These are phyloP conservation scores for Listronotus bonariensis DNA, from an alignment of 1,140 invertebrate genomes.

Conservation along the genomic window DNA sequence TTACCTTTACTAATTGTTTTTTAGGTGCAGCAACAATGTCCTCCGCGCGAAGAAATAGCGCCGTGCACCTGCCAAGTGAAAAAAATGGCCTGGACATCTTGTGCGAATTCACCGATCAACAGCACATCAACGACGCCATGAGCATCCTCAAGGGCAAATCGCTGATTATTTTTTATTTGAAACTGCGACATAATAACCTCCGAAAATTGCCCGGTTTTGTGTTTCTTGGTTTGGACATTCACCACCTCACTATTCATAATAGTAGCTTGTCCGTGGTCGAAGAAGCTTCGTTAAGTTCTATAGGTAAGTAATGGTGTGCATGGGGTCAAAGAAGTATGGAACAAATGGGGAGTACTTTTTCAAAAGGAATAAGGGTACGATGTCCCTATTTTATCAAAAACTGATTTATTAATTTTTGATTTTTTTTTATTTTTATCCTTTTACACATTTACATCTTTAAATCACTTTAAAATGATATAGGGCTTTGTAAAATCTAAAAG, in stretches of 20 bases:
- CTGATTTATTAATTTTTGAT: too few species aligned
- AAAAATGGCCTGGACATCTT: conserved; percentile 84
- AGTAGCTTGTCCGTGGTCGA: conserved; percentile 85
- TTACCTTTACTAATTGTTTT: too few species aligned
- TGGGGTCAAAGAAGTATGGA: too few species aligned
- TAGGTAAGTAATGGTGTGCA: conserved; percentile 73
- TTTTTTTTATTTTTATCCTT: too few species aligned
- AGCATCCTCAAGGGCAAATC: conserved; percentile 73
- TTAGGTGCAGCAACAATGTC: conserved; percentile 68
- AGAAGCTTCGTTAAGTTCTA: conserved; percentile 80
- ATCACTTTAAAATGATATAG: too few species aligned
- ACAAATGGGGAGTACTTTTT: too few species aligned
- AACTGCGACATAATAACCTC: conserved; percentile 80
- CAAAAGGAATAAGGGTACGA: too few species aligned
- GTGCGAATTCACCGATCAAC: conserved; percentile 80
- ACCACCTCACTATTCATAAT: conserved; percentile 84
- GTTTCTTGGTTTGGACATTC: conserved; percentile 84
- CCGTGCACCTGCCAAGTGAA: conserved; percentile 83
- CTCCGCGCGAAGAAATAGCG: conserved; percentile 68
- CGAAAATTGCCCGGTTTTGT: conserved; percentile 82
- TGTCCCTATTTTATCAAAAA: too few species aligned
- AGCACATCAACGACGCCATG: conserved; percentile 77
- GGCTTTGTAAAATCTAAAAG: too few species aligned
- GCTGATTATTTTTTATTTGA: conserved; percentile 82
- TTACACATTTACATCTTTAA: too few species aligned